Conservation (phyloP, 2,113 vertebrate species). For the Halcyon malimbica region DNA sequence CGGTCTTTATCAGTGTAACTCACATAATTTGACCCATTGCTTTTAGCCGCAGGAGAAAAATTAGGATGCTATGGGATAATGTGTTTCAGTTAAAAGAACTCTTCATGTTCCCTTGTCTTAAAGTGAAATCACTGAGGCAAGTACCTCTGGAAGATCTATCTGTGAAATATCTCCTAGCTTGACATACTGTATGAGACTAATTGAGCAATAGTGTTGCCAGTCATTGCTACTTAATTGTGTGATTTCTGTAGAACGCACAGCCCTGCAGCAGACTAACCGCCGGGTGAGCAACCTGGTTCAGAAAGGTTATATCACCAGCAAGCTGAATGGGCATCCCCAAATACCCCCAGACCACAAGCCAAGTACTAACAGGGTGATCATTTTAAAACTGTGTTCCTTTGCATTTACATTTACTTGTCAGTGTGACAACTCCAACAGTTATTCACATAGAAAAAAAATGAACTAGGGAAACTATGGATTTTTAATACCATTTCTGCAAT, state of each 20-base stretch:
- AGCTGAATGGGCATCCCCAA: background rate
- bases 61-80: background rate
- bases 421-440: background rate
- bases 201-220: conserved; percentile 35
- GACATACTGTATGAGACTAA: conserved; percentile 10
- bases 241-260: background rate
- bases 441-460: background rate
- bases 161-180: conserved; percentile 25
- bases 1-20: background rate
- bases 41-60: background rate
- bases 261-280: rapidly evolving
- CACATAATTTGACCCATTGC: conserved; percentile 3
- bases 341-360: background rate
- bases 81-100: background rate
- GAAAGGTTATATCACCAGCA: background rate
- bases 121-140: background rate
- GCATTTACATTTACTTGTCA: background rate
- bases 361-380: background rate
- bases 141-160: background rate
- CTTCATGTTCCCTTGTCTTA: background rate
- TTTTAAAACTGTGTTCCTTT: background rate
- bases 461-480: background rate
- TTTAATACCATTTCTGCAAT: background rate
- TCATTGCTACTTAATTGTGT: conserved; percentile 13
- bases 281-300: background rate